These are phyloP conservation scores for Psilopsiagon aurifrons DNA, from an alignment of 2,113 vertebrate species.

Conservation along the genomic window DNA sequence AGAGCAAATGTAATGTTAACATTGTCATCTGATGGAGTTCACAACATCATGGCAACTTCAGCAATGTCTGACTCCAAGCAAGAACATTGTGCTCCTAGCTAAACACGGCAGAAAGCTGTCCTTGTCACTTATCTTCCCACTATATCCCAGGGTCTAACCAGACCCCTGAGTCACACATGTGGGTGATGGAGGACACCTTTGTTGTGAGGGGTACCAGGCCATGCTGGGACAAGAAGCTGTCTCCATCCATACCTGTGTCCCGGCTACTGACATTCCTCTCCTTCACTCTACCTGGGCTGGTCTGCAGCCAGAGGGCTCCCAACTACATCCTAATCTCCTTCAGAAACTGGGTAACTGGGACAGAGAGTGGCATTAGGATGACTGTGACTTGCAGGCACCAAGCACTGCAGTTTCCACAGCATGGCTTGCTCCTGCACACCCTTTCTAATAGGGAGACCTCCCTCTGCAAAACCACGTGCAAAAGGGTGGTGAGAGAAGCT, in stretches of 20 bases:
- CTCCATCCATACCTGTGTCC: neutral
- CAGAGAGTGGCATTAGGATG: neutral
- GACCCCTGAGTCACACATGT: fast-evolving
- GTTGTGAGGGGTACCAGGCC: neutral
- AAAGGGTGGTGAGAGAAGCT: neutral
- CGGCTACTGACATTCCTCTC: neutral
- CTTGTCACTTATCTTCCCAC: neutral
- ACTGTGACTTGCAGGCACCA: neutral
- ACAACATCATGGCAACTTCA: neutral
- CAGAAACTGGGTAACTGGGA: neutral
- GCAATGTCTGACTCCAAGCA: neutral
- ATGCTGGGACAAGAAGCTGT: neutral
- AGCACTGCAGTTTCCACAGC: neutral
- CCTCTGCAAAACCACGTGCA: neutral
- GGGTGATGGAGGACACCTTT: neutral
- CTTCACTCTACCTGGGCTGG: neutral
- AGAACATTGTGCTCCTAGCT: neutral
- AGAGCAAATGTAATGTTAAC: neutral
- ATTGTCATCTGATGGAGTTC: neutral
- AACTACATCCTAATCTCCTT: neutral
- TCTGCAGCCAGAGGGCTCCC: neutral
- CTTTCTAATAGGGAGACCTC: neutral
- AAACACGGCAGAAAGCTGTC: neutral
- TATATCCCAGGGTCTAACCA: neutral
- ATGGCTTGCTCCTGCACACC: fast-evolving